Evolutionary conservation across 2,797 vertebrate genomes (phyloP), one percentile per base, ranked within the genome.

Genomic region (Onychomys leucogaster): DNA sequence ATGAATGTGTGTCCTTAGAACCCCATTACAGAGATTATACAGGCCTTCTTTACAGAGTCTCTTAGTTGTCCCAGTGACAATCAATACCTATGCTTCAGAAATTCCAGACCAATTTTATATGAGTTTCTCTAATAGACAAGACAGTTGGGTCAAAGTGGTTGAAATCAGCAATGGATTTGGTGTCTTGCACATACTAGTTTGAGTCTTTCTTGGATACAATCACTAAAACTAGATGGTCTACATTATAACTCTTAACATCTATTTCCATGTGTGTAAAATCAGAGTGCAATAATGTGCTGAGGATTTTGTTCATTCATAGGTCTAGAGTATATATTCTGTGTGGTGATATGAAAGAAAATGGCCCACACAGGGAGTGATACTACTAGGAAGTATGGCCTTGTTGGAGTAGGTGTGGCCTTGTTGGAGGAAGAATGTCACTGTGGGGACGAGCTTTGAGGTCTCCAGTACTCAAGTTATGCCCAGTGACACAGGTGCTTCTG

Each of bases 131-230:
- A 77, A 55, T 23, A 88, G 94, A 80, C 17, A 59, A 86, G 83
- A 49, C 4, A 52, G 43, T 32, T 84, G n/a, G n/a, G 27, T 37
- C 89, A 96, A 94, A 86, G 37, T 69, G 77, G 90, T 41, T 89
- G 37, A 77, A 61, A 63, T 29, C 90, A 63, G 14, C 19, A 32
- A 32, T 85, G 43, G 52, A 55, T 91, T 69, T 61, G 32, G 76
- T 65, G 59, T 75, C 46, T 59, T 55, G 43, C 34, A 81, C 71
- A 91, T 41, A 49, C 17, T 78, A 92, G 25, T 84, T 86, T 27
- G 84, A 87, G 75, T 82, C 32, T 52, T 89, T 69, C 71, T 77
- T 83, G 57, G 41, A 57, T 29, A 37, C 17, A 49, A 0, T 59
- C 73, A 10, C 11, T 43, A 52, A 34, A 32, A n/a, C 6, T 52